Base-by-base conservation (phyloP, 2,888 invertebrate species). In the Drosophila colorata region DNA sequence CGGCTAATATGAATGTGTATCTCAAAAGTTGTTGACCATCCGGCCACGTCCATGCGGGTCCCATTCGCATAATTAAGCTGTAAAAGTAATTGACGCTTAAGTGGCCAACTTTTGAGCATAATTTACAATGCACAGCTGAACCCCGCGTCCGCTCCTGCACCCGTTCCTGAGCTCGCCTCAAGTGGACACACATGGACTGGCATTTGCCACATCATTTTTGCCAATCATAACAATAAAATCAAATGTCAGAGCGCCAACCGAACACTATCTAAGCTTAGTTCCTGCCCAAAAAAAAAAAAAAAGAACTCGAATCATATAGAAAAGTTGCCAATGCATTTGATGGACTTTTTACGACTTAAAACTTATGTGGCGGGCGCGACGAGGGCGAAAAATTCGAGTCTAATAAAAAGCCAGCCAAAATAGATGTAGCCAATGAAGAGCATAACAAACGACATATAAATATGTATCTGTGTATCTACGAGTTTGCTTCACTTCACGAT, bases 271-370 rank as follows among this genome's bases (percentile, higher is more conserved):
- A 44, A 63, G 35, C 43, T 41, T 43, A 65, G 80, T 37, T 52
- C 25, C 60, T 41, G 13, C 57, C 16, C 44, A 44, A 23, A 11
- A 31, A n/a, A 48, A 46, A 46, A 48, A 61, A 61, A 56, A 61
- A 44, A 33, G 47, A 9, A 28, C 48, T 74, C 35, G 25, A 35
- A 60, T 59, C 56, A 57, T 59, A 65, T 61, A 67, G 71, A 84
- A 88, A 89, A 87, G 64, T 85, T 89, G 65, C 48, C 71, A 89
- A 89, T 86, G 85, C 85, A 86, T 86, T 86, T 86, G 89, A 86
- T 86, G 71, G 78, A 74, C 87, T 89, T 89, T 86, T 89, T 86
- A 86, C 87, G 87, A 80, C 88, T 78, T 63, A 63, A 83, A 89
- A 85, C 84, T 87, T 89, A 85, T 85, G 89, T 74, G 88, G 63